Evolutionary conservation across 1,140 invertebrate genomes (phyloP).

Genomic region (Bacillus rossius): DNA sequence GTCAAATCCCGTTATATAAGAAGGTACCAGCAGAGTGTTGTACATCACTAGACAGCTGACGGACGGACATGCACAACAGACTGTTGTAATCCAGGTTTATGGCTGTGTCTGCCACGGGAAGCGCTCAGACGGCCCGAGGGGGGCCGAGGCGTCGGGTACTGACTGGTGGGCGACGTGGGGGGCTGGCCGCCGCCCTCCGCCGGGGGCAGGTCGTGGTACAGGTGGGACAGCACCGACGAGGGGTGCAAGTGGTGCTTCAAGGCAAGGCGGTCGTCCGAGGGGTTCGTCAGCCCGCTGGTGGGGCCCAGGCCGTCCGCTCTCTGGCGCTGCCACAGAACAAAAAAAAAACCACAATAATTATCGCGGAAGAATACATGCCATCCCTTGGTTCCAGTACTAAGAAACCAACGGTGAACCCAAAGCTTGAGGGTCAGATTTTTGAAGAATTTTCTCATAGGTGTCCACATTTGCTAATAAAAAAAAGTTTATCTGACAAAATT

Average conservation of each 20-base stretch:
- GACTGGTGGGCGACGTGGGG: slow-evolving; percentile 20
- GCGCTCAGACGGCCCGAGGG: too few relatives aligned
- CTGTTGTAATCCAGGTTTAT: too few relatives aligned
- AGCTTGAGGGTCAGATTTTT: too few relatives aligned
- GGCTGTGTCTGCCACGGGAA: too few relatives aligned
- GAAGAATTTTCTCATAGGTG: too few relatives aligned
- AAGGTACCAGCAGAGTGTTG: too few relatives aligned
- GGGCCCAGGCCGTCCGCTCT: slow-evolving; percentile 46
- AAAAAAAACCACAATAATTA: neutral
- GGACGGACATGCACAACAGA: too few relatives aligned
- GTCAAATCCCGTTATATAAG: too few relatives aligned
- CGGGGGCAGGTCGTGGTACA: slow-evolving; percentile 63
- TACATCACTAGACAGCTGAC: too few relatives aligned
- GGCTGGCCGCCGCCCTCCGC: slow-evolving; percentile 32
- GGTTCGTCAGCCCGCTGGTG: slow-evolving; percentile 35
- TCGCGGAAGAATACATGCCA: neutral
- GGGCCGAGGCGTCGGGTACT: slow-evolving; percentile 15
- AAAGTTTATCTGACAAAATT: too few relatives aligned
- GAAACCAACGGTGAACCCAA: too few relatives aligned
- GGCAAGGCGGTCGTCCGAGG: slow-evolving; percentile 39
- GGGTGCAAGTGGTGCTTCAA: slow-evolving; percentile 42
- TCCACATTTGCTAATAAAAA: too few relatives aligned
- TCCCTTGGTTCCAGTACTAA: neutral
- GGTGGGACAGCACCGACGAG: slow-evolving; percentile 41
- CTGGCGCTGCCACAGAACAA: slow-evolving; percentile 31